Conservation (phyloP, 2,113 vertebrate genomes). For the Athene cunicularia region DNA sequence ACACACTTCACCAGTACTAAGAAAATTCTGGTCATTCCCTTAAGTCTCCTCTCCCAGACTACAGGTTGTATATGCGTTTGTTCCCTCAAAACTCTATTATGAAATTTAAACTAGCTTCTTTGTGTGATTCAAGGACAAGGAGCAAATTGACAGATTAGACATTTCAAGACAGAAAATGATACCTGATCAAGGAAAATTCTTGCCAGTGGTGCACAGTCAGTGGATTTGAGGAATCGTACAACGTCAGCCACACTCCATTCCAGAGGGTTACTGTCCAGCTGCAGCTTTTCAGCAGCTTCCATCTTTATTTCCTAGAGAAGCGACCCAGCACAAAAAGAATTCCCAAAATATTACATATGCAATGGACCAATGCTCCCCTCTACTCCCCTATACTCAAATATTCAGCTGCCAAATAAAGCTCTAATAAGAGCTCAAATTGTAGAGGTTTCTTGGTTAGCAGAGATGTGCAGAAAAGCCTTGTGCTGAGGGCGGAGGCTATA, state of each 20-base stretch:
- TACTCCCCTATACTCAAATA: background rate
- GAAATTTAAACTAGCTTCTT: background rate
- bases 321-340: background rate
- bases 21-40: background rate
- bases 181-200: slow-evolving; percentile 98
- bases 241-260: slow-evolving; percentile 96
- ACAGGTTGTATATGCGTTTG: rapidly evolving
- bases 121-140: background rate
- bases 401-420: background rate
- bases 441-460: background rate
- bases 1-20: background rate
- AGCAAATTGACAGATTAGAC: background rate
- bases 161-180: background rate
- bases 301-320: slow-evolving; percentile 79
- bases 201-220: slow-evolving; percentile 93
- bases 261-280: slow-evolving; percentile 93
- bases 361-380: background rate
- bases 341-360: background rate
- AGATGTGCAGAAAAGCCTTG: background rate
- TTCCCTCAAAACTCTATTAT: background rate
- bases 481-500: background rate
- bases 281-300: slow-evolving; percentile 89
- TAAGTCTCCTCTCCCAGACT: background rate
- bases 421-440: background rate
- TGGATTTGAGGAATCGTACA: slow-evolving; percentile 94